Conservation (phyloP, 2,797 vertebrate genomes). For the Trichosurus vulpecula region DNA sequence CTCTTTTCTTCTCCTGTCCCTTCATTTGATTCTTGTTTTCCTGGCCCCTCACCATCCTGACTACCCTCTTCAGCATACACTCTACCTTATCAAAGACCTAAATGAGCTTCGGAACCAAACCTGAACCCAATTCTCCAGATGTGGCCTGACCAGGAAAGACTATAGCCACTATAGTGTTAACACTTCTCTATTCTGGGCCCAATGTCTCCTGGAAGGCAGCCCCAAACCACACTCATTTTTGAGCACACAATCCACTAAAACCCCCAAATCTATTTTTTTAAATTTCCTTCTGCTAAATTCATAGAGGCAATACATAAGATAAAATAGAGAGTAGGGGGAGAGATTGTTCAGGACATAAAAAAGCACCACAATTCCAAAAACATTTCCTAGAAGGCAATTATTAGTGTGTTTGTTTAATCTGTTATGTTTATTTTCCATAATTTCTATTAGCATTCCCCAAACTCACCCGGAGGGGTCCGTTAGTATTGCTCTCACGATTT, state of each 20-base stretch:
- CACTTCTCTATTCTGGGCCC: not conserved
- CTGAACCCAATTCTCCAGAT: not conserved
- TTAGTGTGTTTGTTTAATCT: slow-evolving; percentile 26
- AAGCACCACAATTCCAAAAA: slow-evolving; percentile 40
- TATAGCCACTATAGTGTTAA: not conserved
- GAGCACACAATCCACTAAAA: not conserved
- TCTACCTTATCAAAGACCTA: not conserved
- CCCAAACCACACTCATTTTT: not conserved
- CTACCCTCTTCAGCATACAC: not conserved
- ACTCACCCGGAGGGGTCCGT: slow-evolving; percentile 42
- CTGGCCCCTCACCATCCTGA: not conserved
- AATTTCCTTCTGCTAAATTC: not conserved
- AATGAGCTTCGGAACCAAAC: not conserved
- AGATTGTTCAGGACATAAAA: slow-evolving; percentile 10
- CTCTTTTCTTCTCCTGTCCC: not conserved
- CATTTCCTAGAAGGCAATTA: slow-evolving; percentile 51
- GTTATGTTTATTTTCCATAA: slow-evolving; percentile 51
- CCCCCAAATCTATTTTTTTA: not conserved
- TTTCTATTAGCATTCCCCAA: slow-evolving; percentile 48
- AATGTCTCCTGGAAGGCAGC: not conserved
- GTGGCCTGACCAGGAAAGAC: not conserved
- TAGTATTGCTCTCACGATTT: slow-evolving; percentile 36
- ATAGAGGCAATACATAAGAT: not conserved
- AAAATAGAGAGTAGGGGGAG: not conserved
- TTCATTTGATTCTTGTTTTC: not conserved